Percentiles rank a stretch among this genome's conserved stretches.
Conservation (phyloP, 2,113 vertebrate species). For the Diphyllodes magnificus region DNA sequence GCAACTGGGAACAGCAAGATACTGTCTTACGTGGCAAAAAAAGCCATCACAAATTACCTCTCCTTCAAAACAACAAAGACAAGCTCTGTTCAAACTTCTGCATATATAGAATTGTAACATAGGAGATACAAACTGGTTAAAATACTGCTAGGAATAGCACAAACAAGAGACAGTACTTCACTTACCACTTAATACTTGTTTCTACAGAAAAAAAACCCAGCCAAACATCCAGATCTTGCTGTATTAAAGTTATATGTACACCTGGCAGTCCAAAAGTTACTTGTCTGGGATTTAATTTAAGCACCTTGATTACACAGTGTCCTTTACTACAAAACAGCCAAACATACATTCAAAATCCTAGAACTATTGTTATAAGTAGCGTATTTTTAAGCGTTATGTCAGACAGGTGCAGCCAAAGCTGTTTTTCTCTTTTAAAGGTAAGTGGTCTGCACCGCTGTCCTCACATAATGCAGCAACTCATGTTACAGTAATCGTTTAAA, state of each 20-base stretch:
- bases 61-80: constrained; percentile 59
- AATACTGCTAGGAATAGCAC: constrained; percentile 73
- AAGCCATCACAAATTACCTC: constrained; percentile 25
- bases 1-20: not conserved
- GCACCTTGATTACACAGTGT: constrained; percentile 74
- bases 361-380: constrained; percentile 55
- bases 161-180: constrained; percentile 69
- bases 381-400: constrained; percentile 64
- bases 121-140: constrained; percentile 67
- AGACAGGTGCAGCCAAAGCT: constrained; percentile 12
- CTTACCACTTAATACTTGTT: constrained; percentile 65
- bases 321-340: constrained; percentile 71
- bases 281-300: constrained; percentile 67
- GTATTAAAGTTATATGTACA: constrained; percentile 68
- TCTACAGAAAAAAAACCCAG: constrained; percentile 13
- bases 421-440: constrained; percentile 26
- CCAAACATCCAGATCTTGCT: constrained; percentile 62
- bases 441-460: not conserved
- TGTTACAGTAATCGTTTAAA: constrained; percentile 63
- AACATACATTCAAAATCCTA: constrained; percentile 70
- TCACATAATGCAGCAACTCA: constrained; percentile 15
- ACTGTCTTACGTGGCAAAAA: not conserved
- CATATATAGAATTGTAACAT: constrained; percentile 53
- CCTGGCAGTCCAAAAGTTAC: constrained; percentile 60
- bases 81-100: constrained; percentile 54